Percentiles rank a stretch among this genome's conserved stretches.
Evolutionary conservation across 2,888 invertebrate species (phyloP).

Genomic region (Melangyna quadrimaculata): DNA sequence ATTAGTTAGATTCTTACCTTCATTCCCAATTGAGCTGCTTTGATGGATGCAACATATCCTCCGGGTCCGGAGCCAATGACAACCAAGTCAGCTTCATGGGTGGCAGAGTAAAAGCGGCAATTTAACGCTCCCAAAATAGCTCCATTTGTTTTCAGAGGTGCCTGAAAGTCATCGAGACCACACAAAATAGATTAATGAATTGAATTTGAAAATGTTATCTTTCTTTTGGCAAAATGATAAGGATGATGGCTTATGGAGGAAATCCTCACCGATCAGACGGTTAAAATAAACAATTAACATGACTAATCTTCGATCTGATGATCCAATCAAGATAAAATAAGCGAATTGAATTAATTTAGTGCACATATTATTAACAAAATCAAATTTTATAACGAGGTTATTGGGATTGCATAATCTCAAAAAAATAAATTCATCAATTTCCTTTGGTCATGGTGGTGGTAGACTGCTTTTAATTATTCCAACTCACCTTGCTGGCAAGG

Average conservation of each 20-base stretch:
- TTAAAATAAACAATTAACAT: slow-evolving; percentile 51
- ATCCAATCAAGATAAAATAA: background rate
- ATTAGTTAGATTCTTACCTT: slow-evolving; percentile 84
- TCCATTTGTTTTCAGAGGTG: slow-evolving; percentile 78
- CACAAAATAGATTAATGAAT: slow-evolving; percentile 49
- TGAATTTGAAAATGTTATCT: slow-evolving; percentile 33
- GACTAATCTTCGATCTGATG: background rate
- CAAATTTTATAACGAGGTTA: slow-evolving; percentile 58
- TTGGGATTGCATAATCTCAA: slow-evolving; percentile 61
- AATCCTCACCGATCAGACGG: background rate
- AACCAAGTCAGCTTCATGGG: slow-evolving; percentile 94
- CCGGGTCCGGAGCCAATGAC: slow-evolving; percentile 99
- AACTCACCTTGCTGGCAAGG: slow-evolving; percentile 50
- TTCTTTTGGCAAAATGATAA: background rate
- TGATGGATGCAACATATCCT: slow-evolving; percentile 99
- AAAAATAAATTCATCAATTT: background rate
- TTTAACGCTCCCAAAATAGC: slow-evolving; percentile 80
- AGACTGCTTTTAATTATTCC: background rate
- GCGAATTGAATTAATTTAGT: background rate
- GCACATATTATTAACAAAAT: background rate
- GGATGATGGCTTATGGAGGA: slow-evolving; percentile 11
- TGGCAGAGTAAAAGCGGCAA: slow-evolving; percentile 86
- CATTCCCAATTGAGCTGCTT: slow-evolving; percentile 98
- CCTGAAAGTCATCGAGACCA: slow-evolving; percentile 73
- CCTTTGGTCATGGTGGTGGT: background rate